These are phyloP conservation scores for Microtus montanus DNA, from an alignment of 2,113 vertebrate genomes.

Conservation along the genomic window DNA sequence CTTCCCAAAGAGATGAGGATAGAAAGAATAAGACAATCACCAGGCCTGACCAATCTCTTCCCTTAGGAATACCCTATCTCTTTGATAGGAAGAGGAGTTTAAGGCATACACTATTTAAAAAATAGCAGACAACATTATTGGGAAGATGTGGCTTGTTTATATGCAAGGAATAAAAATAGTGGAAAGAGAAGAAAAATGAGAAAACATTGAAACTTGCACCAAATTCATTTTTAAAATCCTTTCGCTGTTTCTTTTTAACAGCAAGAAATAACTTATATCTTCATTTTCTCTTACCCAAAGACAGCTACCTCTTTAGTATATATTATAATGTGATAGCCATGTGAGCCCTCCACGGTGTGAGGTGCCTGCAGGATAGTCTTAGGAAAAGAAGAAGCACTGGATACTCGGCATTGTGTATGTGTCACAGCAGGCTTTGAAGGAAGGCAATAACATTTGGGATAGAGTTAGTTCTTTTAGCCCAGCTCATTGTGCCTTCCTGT, in stretches of 20 bases:
- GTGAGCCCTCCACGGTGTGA: not conserved
- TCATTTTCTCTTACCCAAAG: not conserved
- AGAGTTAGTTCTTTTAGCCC: not conserved
- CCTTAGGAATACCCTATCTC: not conserved
- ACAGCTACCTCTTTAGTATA: not conserved
- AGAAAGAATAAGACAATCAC: not conserved
- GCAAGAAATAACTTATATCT: not conserved
- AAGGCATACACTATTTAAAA: not conserved
- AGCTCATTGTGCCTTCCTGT: not conserved
- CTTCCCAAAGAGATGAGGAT: not conserved
- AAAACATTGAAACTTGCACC: not conserved
- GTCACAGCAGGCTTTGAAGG: not conserved
- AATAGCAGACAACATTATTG: not conserved
- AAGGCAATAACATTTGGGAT: not conserved
- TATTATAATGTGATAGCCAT: not conserved
- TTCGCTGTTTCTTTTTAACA: not conserved
- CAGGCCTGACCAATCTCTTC: not conserved
- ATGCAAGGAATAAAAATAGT: not conserved
- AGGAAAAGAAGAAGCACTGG: not conserved
- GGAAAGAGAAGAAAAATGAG: not conserved
- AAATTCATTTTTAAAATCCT: not conserved
- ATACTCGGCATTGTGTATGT: not conserved
- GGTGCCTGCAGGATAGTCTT: not conserved
- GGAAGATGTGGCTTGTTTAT: not conserved
- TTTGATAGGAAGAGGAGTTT: not conserved